These are phyloP conservation scores for Merodon equestris DNA, from an alignment of 2,888 invertebrate species.

Conservation along the genomic window DNA sequence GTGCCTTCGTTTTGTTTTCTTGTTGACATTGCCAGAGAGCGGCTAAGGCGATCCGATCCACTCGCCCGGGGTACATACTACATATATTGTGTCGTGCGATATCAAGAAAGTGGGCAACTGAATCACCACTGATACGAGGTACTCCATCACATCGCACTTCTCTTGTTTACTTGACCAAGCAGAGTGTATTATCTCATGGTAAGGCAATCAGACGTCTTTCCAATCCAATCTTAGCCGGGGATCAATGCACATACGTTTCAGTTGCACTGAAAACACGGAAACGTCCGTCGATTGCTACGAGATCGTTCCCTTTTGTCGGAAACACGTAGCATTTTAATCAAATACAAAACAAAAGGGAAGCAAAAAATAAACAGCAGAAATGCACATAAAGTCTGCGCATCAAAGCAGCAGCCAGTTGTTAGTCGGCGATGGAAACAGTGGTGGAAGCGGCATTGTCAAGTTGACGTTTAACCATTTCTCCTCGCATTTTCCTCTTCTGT, in stretches of 20 bases:
- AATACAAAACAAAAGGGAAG: background rate
- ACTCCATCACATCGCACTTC: conserved; percentile 26
- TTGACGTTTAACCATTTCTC: conserved; percentile 21
- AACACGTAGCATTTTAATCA: conserved; percentile 4
- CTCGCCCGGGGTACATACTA: too few species aligned
- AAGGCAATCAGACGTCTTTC: too few species aligned
- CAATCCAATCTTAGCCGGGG: too few species aligned
- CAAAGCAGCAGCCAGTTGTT: conserved; percentile 46
- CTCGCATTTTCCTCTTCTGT: conserved; percentile 22
- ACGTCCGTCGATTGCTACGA: conserved; percentile 34
- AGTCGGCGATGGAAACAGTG: conserved; percentile 13
- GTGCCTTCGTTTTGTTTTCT: background rate
- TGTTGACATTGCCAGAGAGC: conserved; percentile 37
- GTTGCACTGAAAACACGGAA: conserved; percentile 43
- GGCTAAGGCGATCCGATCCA: too few species aligned
- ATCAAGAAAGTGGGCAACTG: conserved; percentile 35
- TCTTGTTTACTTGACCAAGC: conserved; percentile 2
- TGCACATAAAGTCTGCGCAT: conserved; percentile 39
- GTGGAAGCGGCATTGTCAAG: background rate
- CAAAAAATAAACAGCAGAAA: too few species aligned
- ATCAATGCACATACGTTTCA: conserved; percentile 3
- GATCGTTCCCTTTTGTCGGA: conserved; percentile 50
- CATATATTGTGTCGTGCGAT: background rate
- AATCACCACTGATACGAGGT: conserved; percentile 34
- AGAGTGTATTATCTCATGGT: too few species aligned